phyloP scores from a whole-genome alignment of 2,888 invertebrate species.

The Caenorhabditis doughertyi region DNA sequence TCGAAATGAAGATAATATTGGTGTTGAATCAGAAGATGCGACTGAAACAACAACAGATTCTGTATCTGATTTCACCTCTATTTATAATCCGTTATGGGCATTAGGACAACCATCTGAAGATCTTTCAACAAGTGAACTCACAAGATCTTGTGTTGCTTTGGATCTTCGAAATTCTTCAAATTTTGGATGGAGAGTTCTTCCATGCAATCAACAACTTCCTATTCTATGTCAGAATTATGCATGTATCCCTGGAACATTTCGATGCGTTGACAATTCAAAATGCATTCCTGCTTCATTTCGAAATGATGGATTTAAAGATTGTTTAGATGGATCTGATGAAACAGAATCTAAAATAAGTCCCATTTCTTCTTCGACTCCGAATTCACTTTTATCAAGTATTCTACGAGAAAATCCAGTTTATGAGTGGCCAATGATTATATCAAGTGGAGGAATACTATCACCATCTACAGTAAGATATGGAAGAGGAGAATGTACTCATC shows the following conservation, averaged over 20 bases:
- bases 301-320: conserved; percentile 74
- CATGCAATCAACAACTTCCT: conserved; percentile 65
- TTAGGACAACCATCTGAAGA: conserved; percentile 50
- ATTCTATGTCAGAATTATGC: conserved; percentile 77
- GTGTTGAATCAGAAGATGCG: conserved; percentile 33
- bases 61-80: conserved; percentile 36
- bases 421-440: conserved; percentile 50
- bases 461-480: conserved; percentile 54
- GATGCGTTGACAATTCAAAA: conserved; percentile 75
- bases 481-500: conserved; percentile 53
- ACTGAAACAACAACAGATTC: not conserved
- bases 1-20: not conserved
- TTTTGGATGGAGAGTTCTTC: conserved; percentile 73
- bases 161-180: conserved; percentile 39
- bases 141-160: conserved; percentile 52
- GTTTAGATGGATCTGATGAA: conserved; percentile 75
- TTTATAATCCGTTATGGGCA: conserved; percentile 71
- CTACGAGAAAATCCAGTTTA: conserved; percentile 25
- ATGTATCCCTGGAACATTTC: conserved; percentile 71
- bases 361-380: not conserved
- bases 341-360: not conserved
- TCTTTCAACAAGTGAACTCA: not conserved
- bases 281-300: conserved; percentile 72
- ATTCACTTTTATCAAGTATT: conserved; percentile 5
- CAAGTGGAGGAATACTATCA: conserved; percentile 36